Evolutionary conservation across 2,888 invertebrate genomes (phyloP), one percentile per base, ranked within the genome.

Genomic region (Yponomeuta sedellus): DNA sequence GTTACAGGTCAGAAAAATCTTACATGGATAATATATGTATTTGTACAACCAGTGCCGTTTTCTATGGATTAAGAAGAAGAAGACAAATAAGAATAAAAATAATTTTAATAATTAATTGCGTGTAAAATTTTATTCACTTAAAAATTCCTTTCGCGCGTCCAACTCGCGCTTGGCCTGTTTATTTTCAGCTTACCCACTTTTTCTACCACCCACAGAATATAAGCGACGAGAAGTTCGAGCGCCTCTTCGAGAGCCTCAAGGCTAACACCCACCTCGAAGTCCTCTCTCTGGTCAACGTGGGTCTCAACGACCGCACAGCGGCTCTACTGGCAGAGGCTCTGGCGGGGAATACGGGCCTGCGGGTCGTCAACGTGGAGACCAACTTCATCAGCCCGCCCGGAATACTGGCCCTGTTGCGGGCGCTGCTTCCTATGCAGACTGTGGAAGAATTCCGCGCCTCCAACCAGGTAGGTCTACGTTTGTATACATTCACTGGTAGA

Each of bases 371-470:
- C 86, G 95, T 98, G 74, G 99, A 99, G 93, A 98, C 98, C 76
- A 99, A 99, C 93, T 98, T 97, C 92, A 95, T 99, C 83, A 96
- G 96, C 81, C 98, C 99, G 68, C 93, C 94, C 72, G 94, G 96
- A 69, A 93, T 99, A 79, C 96, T 98, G 72, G 94, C 94, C 84
- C 93, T 99, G 72, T 94, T 99, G 69, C 95, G 95, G 84, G 94
- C 98, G 66, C 93, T 99, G 79, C 94, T 98, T 70, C 94, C 95
- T 77, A 96, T 96, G 75, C 96, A 96, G 84, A 94, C 94, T 69
- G 94, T 99, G 64, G 97, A 97, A 88, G 99, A 99, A 92, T 97
- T 99, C 90, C 94, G 98, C 83, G 98, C 98, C 73, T 96, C 98
- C 71, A 99, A 99, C 92, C 99, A 99, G 96, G 99, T 98, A 1